Percentiles rank a stretch among this genome's conserved stretches.
Conservation (phyloP, 2,797 vertebrate species). For the Geotria australis region DNA sequence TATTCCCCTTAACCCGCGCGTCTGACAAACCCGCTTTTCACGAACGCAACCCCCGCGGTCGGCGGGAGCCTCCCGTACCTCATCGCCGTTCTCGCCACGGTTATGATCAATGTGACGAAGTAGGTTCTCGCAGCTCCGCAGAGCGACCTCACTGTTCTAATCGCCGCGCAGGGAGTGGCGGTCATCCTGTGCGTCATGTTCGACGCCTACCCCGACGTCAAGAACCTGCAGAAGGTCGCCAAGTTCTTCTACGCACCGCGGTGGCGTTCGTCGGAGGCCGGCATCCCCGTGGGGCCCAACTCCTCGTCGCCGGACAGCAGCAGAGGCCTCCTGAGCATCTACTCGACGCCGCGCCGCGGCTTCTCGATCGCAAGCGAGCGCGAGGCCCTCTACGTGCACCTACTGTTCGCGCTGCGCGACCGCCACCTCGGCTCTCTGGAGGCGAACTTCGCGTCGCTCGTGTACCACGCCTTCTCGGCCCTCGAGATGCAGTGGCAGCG, state of each 20-base stretch:
- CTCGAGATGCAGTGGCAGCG: slow-evolving; percentile 21
- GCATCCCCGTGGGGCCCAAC: slow-evolving; percentile 19
- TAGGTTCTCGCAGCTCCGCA: no score
- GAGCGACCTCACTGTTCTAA: no score
- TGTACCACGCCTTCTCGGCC: slow-evolving; percentile 26
- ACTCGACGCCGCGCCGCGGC: slow-evolving; percentile 14
- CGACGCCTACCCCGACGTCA: slow-evolving; percentile 14
- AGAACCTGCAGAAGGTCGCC: slow-evolving; percentile 15
- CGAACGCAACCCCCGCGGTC: no score
- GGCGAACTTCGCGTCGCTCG: slow-evolving; percentile 23
- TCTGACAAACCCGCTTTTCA: no score
- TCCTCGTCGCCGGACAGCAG: slow-evolving; percentile 9
- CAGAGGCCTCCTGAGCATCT: slow-evolving; percentile 19
- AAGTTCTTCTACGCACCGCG: slow-evolving; percentile 15
- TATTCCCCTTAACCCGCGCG: no score
- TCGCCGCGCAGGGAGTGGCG: slow-evolving; percentile 18
- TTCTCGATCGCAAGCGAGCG: slow-evolving; percentile 14
- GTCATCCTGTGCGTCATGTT: slow-evolving; percentile 26
- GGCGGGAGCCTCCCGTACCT: no score
- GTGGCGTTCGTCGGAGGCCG: slow-evolving; percentile 13
- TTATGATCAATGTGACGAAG: no score
- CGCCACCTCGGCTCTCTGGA: slow-evolving; percentile 23
- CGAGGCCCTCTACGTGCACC: slow-evolving; percentile 25
- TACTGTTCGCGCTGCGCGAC: slow-evolving; percentile 34
- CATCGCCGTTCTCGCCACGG: no score